Conservation (phyloP, 2,113 vertebrate species). For the Candoia aspera region DNA sequence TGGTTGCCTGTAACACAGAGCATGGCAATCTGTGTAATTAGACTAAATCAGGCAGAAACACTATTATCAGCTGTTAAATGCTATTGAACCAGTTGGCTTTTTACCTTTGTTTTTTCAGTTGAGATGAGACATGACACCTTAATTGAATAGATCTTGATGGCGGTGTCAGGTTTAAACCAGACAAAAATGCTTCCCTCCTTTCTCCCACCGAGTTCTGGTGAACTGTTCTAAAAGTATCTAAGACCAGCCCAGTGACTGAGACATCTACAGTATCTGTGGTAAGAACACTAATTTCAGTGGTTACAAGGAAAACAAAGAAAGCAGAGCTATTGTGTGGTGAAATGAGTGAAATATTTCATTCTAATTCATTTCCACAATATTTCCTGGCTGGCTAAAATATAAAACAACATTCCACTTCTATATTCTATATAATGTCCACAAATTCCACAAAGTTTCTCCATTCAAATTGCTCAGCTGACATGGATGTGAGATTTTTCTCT, state of each 20-base stretch:
- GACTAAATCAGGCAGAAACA: slow-evolving; percentile 68
- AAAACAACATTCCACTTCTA: neutral
- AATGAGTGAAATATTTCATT: neutral
- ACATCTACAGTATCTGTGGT: accelerated
- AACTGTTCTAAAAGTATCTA: slow-evolving; percentile 60
- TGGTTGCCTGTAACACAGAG: slow-evolving; percentile 65
- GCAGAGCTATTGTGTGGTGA: neutral
- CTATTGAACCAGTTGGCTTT: slow-evolving; percentile 61
- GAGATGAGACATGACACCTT: slow-evolving; percentile 65
- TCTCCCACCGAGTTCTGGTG: slow-evolving; percentile 34
- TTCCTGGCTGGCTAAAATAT: neutral
- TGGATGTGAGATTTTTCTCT: neutral
- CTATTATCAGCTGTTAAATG: slow-evolving; percentile 72
- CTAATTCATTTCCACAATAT: neutral
- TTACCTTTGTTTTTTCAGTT: slow-evolving; percentile 68
- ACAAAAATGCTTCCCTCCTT: slow-evolving; percentile 51
- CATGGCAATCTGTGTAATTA: slow-evolving; percentile 67
- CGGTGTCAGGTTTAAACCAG: slow-evolving; percentile 63
- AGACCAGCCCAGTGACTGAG: neutral
- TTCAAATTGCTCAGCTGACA: neutral
- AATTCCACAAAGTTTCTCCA: neutral
- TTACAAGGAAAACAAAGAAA: slow-evolving; percentile 11
- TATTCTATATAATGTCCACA: neutral
- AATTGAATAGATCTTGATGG: slow-evolving; percentile 66
- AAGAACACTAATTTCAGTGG: neutral